Evolutionary conservation across 2,113 vertebrate species (phyloP).

Genomic region (Chionodraco myersi): DNA sequence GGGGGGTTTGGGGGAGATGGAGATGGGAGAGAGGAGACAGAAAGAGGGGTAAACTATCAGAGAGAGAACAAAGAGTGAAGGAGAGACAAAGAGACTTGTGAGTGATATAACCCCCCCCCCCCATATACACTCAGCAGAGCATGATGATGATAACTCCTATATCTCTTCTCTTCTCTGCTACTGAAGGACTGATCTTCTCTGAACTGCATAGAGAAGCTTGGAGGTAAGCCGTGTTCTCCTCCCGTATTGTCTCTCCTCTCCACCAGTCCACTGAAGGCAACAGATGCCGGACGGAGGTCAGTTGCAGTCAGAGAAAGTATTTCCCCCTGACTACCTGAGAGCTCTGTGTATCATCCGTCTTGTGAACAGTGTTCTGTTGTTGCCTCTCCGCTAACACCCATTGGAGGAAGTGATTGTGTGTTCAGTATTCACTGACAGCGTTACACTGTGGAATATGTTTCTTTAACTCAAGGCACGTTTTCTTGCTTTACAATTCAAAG

Average conservation of each 20-base stretch:
- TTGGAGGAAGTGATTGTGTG: not conserved
- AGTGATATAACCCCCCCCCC: too few relatives aligned
- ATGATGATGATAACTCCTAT: slow-evolving; percentile 23
- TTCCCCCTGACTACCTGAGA: slow-evolving; percentile 4
- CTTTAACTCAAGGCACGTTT: not conserved
- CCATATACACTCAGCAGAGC: slow-evolving; percentile 12
- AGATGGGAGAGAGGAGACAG: not conserved
- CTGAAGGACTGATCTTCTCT: slow-evolving; percentile 38
- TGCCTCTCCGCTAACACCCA: too few relatives aligned
- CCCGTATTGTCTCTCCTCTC: slow-evolving; percentile 15
- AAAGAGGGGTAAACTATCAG: not conserved
- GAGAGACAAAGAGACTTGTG: too few relatives aligned
- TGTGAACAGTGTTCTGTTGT: too few relatives aligned
- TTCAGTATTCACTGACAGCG: not conserved
- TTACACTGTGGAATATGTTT: not conserved
- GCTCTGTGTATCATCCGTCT: not conserved
- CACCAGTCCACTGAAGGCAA: not conserved
- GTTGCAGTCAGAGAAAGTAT: slow-evolving; percentile 2
- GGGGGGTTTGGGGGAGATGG: not conserved
- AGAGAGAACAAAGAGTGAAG: too few relatives aligned
- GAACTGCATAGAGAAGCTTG: slow-evolving; percentile 11
- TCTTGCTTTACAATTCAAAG: too few relatives aligned
- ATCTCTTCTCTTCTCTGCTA: slow-evolving; percentile 28
- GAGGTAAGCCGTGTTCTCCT: slow-evolving; percentile 12
- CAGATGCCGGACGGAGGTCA: slow-evolving; percentile 20